Conservation (phyloP, 37 sponge, comb jelly and placozoan genomes). For the Tethya wilhelma region DNA sequence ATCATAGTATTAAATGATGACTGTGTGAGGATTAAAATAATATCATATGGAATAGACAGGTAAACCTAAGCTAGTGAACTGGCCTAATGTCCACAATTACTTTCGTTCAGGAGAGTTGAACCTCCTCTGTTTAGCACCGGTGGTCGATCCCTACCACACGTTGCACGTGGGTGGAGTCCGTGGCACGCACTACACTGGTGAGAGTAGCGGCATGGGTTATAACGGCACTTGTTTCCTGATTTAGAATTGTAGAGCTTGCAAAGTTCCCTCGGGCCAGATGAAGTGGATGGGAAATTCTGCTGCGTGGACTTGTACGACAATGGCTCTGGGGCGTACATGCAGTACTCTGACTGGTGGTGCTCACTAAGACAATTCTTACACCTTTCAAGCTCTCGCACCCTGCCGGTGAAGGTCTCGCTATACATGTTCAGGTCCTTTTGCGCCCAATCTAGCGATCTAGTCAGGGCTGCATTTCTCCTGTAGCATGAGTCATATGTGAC, state of each 20-base stretch:
- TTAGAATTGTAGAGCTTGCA: background rate
- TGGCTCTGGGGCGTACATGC: conserved; percentile 7
- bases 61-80: too few species aligned
- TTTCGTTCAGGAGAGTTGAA: background rate
- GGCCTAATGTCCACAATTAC: background rate
- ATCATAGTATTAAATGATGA: too few species aligned
- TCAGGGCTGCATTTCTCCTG: conserved; percentile 13
- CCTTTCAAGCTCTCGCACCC: background rate
- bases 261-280: background rate
- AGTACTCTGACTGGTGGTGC: background rate
- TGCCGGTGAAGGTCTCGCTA: conserved; percentile 37
- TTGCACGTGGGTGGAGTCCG: background rate
- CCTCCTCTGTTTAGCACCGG: background rate
- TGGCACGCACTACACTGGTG: background rate
- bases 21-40: too few species aligned
- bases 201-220: background rate
- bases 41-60: too few species aligned
- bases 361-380: conserved; percentile 3
- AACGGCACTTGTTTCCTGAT: background rate
- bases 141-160: background rate
- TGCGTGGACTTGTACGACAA: too few species aligned
- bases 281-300: too few species aligned
- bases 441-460: conserved; percentile 35
- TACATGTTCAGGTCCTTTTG: conserved; percentile 18
- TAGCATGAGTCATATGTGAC: conserved; percentile 30